Conservation (phyloP, 2,888 invertebrate genomes). For the Drosophila subsilvestris region DNA sequence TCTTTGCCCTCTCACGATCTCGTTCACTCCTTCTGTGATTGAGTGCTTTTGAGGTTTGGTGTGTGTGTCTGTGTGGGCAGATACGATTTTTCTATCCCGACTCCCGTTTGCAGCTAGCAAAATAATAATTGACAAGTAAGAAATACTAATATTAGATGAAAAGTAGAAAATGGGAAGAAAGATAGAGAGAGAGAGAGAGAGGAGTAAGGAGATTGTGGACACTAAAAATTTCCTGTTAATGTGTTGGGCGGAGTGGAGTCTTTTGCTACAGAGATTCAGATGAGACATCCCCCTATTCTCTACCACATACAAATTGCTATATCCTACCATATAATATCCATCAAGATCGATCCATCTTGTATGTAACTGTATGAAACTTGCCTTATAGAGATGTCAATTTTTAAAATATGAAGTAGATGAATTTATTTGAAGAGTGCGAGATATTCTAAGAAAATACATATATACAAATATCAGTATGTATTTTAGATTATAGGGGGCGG, state of each 20-base stretch:
- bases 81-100: conserved; percentile 41
- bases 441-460: background rate
- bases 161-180: conserved; percentile 21
- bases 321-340: background rate
- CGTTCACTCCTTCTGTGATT: background rate
- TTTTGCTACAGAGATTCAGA: background rate
- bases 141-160: conserved; percentile 36
- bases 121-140: conserved; percentile 2
- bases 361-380: background rate
- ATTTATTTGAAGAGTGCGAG: background rate
- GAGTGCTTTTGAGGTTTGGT: background rate
- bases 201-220: conserved; percentile 6
- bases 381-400: background rate
- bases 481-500: background rate
- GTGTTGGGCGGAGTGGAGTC: conserved; percentile 9
- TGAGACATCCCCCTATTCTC: background rate
- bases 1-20: background rate
- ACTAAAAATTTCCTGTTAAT: conserved; percentile 43
- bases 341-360: background rate
- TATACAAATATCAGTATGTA: background rate
- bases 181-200: background rate
- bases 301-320: background rate
- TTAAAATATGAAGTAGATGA: background rate
- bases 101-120: conserved; percentile 34
- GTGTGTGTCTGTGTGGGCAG: conserved; percentile 30